Percentiles rank a stretch among this genome's conserved stretches.
phyloP scores from a whole-genome alignment of 2,888 invertebrate genomes.

The Luperina testacea region DNA sequence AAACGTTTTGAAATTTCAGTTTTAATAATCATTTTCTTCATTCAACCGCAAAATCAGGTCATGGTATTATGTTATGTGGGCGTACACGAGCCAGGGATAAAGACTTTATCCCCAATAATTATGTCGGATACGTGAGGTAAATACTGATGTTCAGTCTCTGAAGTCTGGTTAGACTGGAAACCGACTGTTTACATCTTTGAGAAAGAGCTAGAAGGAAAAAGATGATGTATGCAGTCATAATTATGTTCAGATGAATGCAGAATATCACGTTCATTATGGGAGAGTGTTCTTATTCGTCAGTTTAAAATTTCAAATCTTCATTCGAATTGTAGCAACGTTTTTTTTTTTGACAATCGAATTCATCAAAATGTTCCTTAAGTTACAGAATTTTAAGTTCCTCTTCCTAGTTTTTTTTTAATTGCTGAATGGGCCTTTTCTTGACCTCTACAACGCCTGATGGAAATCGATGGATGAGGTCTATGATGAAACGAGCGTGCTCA shows the following conservation, averaged over 20 bases:
- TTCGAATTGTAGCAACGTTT: neutral
- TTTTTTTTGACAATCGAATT: neutral
- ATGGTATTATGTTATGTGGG: slow-evolving; percentile 31
- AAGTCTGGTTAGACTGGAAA: neutral
- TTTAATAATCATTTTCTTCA: slow-evolving; percentile 14
- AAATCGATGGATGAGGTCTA: too few relatives aligned
- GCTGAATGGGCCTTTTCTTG: too few relatives aligned
- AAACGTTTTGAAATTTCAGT: slow-evolving; percentile 20
- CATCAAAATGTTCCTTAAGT: too few relatives aligned
- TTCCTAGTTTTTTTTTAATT: too few relatives aligned
- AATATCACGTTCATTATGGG: neutral
- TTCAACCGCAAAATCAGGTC: slow-evolving; percentile 34
- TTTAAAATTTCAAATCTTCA: neutral
- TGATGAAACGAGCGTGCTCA: too few relatives aligned
- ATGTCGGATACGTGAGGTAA: slow-evolving; percentile 20
- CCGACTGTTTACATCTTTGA: neutral
- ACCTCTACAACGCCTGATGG: too few relatives aligned
- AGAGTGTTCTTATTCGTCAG: too few relatives aligned
- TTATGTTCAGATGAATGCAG: neutral
- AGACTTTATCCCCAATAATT: slow-evolving; percentile 45
- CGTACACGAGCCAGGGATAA: slow-evolving; percentile 24
- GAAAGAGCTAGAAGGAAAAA: neutral
- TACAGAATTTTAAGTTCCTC: neutral
- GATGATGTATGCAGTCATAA: neutral
- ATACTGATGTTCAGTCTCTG: slow-evolving; percentile 1